Base-by-base conservation (phyloP, 2,888 invertebrate genomes). In the Beris chalybata region DNA sequence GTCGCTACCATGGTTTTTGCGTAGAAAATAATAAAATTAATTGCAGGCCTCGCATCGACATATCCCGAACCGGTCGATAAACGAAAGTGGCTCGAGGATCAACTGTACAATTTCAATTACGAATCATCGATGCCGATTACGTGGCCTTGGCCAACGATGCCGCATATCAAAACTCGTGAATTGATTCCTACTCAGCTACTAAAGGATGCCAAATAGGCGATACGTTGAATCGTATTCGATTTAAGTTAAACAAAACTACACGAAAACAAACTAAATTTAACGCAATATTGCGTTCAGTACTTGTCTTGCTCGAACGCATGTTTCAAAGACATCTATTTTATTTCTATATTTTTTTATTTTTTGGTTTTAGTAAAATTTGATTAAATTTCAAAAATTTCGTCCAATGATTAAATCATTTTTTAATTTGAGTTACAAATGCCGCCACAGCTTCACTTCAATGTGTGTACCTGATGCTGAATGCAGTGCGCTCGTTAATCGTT, bases 11-110 rank as follows among this genome's bases (percentile, higher is more conserved):
- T n/a, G n/a, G 11, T 22, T 1, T 12, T 48, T 55, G 29, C 50
- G 44, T 65, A 29, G 32, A 38, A 13, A 29, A 55, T 54, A 50
- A 54, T 13, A 6, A 44, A 48, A 48, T 32, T 61, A 30, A 5
- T 38, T 72, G 67, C 76, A 91, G 91, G 89, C 80, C 84, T 91
- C 71, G 93, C 94, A 4, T 92, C 93, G 4, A 87, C 90, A 4
- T 94, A 94, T 78, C 94, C 94, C 0, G 89, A 93, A 79, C 94
- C 94, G 48, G 86, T 86, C 72, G 88, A 94, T 75, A 86, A 92
- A 75, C 81, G 84, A 64, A 82, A 85, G 70, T 91, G 89, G 79
- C 85, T 94, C 44, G 83, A 86, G 73, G 85, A 86, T 65, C 89
- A 91, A 77, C 85, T 91, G 82, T 94, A 92, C 81, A 88, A 88